A percentile compares a stretch with the other conserved stretches of the same genome.
phyloP scores from a whole-genome alignment of 2,888 invertebrate genomes.

The Drosophila prolongata region DNA sequence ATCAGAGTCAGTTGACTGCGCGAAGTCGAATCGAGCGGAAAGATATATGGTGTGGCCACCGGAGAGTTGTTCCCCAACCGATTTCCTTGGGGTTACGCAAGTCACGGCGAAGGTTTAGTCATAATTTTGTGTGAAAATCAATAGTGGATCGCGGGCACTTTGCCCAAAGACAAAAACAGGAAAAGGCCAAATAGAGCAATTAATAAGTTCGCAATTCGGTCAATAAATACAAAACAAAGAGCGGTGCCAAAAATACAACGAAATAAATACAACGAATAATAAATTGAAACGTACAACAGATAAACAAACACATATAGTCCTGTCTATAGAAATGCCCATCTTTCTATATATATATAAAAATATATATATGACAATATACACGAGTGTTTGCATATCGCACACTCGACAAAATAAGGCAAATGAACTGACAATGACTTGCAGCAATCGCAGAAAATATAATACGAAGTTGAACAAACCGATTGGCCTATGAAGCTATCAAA shows the following conservation, averaged over 20 bases:
- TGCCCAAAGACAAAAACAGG: slow-evolving; percentile 51
- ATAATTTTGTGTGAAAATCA: slow-evolving; percentile 40
- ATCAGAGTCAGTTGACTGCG: slow-evolving; percentile 64
- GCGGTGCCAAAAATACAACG: slow-evolving; percentile 48
- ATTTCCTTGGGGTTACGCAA: background rate
- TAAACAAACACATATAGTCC: slow-evolving; percentile 24
- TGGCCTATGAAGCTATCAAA: slow-evolving; percentile 34
- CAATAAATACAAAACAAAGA: slow-evolving; percentile 64
- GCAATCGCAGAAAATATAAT: background rate
- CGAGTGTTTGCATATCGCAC: slow-evolving; percentile 22
- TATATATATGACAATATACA: background rate
- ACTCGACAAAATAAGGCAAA: slow-evolving; percentile 41
- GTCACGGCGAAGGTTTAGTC: slow-evolving; percentile 19
- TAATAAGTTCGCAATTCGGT: slow-evolving; percentile 71
- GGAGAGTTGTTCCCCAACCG: background rate
- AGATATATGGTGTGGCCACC: background rate
- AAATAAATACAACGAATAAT: slow-evolving; percentile 38
- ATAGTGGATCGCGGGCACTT: slow-evolving; percentile 54
- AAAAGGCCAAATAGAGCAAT: slow-evolving; percentile 51
- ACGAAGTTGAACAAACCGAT: slow-evolving; percentile 7
- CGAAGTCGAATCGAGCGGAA: slow-evolving; percentile 47
- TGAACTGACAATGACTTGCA: slow-evolving; percentile 56
- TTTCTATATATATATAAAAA: slow-evolving; percentile 2
- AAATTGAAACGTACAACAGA: slow-evolving; percentile 31
- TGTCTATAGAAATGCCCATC: background rate